Conservation (phyloP, 2,797 vertebrate genomes). For the Mycteria americana region DNA sequence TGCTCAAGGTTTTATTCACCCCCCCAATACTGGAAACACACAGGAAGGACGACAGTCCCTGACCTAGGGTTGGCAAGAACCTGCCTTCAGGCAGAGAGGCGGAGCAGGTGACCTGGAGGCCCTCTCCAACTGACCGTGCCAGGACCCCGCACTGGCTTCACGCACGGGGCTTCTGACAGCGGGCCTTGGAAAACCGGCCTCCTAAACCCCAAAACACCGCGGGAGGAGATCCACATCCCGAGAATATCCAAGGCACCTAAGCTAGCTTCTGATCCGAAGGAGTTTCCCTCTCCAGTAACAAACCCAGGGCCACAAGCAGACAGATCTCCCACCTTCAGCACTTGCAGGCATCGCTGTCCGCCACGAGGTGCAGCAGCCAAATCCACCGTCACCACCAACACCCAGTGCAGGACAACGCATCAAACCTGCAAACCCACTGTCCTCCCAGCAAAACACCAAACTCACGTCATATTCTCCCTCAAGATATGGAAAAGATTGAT, state of each 20-base stretch:
- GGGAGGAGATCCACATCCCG: neutral
- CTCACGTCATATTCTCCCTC: neutral
- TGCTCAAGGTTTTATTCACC: neutral
- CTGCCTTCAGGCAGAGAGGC: neutral
- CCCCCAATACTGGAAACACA: neutral
- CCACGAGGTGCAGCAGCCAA: neutral
- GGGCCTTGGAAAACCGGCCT: neutral
- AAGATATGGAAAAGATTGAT: neutral
- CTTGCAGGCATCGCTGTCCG: neutral
- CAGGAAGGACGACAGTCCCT: neutral
- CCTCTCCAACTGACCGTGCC: neutral
- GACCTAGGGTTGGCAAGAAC: rapidly evolving
- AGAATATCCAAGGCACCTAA: neutral
- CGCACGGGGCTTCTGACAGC: rapidly evolving
- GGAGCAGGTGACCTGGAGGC: neutral
- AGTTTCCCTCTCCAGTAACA: neutral
- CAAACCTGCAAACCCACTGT: neutral
- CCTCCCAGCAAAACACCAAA: neutral
- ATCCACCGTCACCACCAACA: neutral
- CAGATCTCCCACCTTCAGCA: neutral
- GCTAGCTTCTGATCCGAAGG: neutral
- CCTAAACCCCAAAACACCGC: neutral
- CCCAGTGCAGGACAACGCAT: rapidly evolving
- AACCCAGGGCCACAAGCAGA: neutral
- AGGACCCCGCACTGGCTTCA: neutral